Evolutionary conservation across 2,888 invertebrate genomes (phyloP).

Genomic region (Empis stercorea): DNA sequence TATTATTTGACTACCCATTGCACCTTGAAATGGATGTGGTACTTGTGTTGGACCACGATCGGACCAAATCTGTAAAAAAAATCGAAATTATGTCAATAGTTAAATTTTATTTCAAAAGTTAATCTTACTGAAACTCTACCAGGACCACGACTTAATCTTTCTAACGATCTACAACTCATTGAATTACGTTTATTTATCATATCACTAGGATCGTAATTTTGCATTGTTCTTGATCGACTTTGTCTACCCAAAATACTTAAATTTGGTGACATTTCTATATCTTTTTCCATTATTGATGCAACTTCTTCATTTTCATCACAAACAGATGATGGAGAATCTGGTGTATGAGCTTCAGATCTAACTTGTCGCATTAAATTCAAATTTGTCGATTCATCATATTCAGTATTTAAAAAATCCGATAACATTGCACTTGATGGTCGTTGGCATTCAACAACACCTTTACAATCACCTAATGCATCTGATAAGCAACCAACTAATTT

Average conservation of each 20-base stretch:
- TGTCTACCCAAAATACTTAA: conserved; percentile 16
- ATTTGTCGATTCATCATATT: conserved; percentile 34
- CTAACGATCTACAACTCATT: conserved; percentile 40
- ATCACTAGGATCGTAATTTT: conserved; percentile 9
- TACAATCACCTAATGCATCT: conserved; percentile 43
- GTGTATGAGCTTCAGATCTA: conserved; percentile 34
- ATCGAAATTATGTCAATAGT: too few species aligned
- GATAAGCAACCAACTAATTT: conserved; percentile 52
- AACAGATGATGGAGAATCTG: conserved; percentile 35
- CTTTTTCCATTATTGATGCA: conserved; percentile 15
- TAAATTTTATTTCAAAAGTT: neutral
- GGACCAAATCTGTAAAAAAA: conserved; percentile 26
- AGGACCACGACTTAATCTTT: conserved; percentile 35
- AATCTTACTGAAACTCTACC: conserved; percentile 30
- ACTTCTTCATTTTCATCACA: conserved; percentile 27
- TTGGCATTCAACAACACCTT: conserved; percentile 4
- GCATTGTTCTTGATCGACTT: conserved; percentile 26
- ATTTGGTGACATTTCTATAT: conserved; percentile 21
- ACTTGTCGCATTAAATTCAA: conserved; percentile 27
- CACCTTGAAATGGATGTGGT: conserved; percentile 59
- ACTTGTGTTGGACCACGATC: conserved; percentile 39
- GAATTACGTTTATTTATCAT: conserved; percentile 28
- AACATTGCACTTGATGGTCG: conserved; percentile 42
- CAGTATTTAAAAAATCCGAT: conserved; percentile 33
- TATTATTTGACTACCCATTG: conserved; percentile 61